Evolutionary conservation across 2,888 invertebrate genomes (phyloP).

Genomic region (Agrochola litura): DNA sequence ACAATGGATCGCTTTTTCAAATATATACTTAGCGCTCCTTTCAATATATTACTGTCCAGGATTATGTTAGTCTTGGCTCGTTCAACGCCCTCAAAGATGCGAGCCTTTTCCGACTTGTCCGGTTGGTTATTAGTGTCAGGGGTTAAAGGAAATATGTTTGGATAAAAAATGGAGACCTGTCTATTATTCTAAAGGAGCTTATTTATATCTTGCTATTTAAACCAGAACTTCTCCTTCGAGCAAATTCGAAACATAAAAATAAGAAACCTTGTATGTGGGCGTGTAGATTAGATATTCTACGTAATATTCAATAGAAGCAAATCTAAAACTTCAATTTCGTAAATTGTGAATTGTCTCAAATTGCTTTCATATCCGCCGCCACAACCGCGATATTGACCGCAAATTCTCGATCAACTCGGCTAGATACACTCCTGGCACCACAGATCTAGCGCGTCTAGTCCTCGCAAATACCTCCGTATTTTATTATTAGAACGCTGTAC

Average conservation of each 20-base stretch:
- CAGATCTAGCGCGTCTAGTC: slow-evolving; percentile 51
- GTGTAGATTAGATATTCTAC: neutral
- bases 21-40: slow-evolving; percentile 47
- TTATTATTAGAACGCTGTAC: slow-evolving; percentile 65
- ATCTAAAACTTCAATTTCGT: slow-evolving; percentile 51
- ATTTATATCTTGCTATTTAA: neutral
- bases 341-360: slow-evolving; percentile 70
- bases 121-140: slow-evolving; percentile 50
- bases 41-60: slow-evolving; percentile 55
- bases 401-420: slow-evolving; percentile 69
- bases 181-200: slow-evolving; percentile 6
- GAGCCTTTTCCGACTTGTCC: slow-evolving; percentile 46
- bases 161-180: slow-evolving; percentile 18
- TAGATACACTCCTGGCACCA: slow-evolving; percentile 58
- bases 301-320: slow-evolving; percentile 29
- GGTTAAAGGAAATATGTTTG: slow-evolving; percentile 52
- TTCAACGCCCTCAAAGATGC: slow-evolving; percentile 57
- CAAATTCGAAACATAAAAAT: neutral
- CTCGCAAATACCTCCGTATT: slow-evolving; percentile 58
- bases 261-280: neutral
- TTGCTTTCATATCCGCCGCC: slow-evolving; percentile 78
- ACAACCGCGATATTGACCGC: slow-evolving; percentile 74
- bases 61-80: slow-evolving; percentile 49
- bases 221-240: neutral
- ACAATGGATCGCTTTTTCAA: slow-evolving; percentile 62